These are phyloP conservation scores for Centruroides sculpturatus DNA, from an alignment of 1,140 invertebrate genomes.

Conservation along the genomic window DNA sequence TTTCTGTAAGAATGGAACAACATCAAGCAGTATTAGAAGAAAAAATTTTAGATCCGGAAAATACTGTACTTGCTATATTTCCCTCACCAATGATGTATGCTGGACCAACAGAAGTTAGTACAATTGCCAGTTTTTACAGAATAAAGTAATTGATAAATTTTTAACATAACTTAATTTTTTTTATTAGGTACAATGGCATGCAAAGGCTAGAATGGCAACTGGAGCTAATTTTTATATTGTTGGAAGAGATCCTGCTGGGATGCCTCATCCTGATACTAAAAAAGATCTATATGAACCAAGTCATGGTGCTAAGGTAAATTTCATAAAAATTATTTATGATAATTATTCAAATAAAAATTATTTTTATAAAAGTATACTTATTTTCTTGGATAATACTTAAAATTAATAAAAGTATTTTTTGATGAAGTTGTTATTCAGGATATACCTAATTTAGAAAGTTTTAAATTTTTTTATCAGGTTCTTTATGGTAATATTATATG, in stretches of 20 bases:
- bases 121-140: not conserved
- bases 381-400: too few relatives aligned
- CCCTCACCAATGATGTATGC: constrained; percentile 99
- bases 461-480: too few relatives aligned
- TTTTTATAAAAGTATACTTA: too few relatives aligned
- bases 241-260: constrained; percentile 92
- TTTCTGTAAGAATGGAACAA: constrained; percentile 56
- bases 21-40: constrained; percentile 79
- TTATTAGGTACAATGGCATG: constrained; percentile 93
- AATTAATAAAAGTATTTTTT: too few relatives aligned
- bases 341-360: too few relatives aligned
- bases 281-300: constrained; percentile 86
- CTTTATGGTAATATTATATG: too few relatives aligned
- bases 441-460: too few relatives aligned
- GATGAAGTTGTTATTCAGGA: too few relatives aligned
- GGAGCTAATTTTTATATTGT: constrained; percentile 99
- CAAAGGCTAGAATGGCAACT: constrained; percentile 86
- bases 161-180: not conserved
- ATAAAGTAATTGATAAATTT: not conserved
- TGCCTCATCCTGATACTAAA: constrained; percentile 77
- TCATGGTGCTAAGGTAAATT: constrained; percentile 68
- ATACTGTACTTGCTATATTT: constrained; percentile 92
- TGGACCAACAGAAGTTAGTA: constrained; percentile 76
- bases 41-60: constrained; percentile 61
- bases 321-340: too few relatives aligned